Evolutionary conservation across 2,797 vertebrate species (phyloP), one percentile per base, ranked within the genome.

Genomic region (Sebastes variabilis): DNA sequence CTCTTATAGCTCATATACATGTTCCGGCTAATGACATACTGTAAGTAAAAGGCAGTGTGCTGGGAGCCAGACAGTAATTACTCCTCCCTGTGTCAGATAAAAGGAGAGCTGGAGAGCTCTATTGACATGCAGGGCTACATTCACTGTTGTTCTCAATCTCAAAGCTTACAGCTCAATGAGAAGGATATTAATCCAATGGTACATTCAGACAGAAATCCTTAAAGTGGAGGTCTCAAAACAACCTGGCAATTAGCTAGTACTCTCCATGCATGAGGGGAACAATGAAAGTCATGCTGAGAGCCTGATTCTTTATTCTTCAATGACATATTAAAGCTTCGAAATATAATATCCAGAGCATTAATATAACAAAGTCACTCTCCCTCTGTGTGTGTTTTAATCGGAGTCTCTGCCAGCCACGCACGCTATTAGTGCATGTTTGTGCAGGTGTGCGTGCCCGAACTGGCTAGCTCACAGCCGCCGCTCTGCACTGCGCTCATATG

Each of bases 111-210:
- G 69, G 60, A 70, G 78, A 74, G 76, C 62, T 69, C 61, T 77
- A 70, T 72, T 68, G 72, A 70, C 66, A 54, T 56, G 61, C 24
- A 30, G 5, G 9, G 42, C 77, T 81, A 77, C 68, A 81, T 74
- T 42, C 7, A 2, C 74, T 27, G 20, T 59, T 75, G 64, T 77
- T 62, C 49, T 66, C 69, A 14, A 67, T 66, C 55, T 85, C 75
- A 81, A 76, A 73, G 58, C 68, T 80, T 14, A 8, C 72, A 52
- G 67, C 77, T 86, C 75, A 72, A 55, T 75, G 76, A 68, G 49
- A 69, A 73, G 27, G 20, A 61, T 46, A 83, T 65, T 71, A 78
- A 76, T 83, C 49, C 75, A 80, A 66, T 11, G n/a, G 38, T 56
- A 46, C 29, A 42, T 78, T 74, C 52, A 58, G 11, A 67, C 56